A percentile compares a stretch with the other conserved stretches of the same genome.
phyloP scores from a whole-genome alignment of 2,797 vertebrate species.

The Dendrocincla tyrannina region DNA sequence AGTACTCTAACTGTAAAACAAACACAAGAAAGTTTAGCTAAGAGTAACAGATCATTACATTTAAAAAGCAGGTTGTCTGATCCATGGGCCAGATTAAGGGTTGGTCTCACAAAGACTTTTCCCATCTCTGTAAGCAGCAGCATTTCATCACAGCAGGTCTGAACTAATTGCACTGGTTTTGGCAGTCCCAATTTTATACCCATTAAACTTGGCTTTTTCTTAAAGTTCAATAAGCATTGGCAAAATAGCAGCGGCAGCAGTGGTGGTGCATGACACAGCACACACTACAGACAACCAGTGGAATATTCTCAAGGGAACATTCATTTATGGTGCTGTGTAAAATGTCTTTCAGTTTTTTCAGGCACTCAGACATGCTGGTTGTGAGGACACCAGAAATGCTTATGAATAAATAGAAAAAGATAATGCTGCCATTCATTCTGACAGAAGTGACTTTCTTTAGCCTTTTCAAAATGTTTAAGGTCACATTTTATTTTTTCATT shows the following conservation, averaged over 20 bases:
- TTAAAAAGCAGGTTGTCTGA: not conserved
- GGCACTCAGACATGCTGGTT: not conserved
- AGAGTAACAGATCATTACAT: not conserved
- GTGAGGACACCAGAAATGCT: not conserved
- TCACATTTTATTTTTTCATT: not conserved
- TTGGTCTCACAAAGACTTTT: not conserved
- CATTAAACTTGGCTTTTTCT: not conserved
- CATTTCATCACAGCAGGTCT: not conserved
- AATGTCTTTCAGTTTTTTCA: not conserved
- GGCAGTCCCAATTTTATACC: not conserved
- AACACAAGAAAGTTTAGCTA: slow-evolving; percentile 20
- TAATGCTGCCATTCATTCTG: not conserved
- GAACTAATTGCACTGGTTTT: not conserved
- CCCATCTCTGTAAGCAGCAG: not conserved
- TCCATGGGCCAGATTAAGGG: not conserved
- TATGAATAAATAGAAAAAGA: not conserved
- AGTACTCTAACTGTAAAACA: slow-evolving; percentile 20
- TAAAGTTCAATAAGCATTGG: not conserved
- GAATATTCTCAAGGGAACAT: not conserved
- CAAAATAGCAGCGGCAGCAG: not conserved
- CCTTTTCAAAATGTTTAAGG: slow-evolving; percentile 13
- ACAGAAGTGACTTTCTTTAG: not conserved
- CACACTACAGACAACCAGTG: not conserved
- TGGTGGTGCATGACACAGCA: not conserved
- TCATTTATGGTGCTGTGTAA: not conserved